These are phyloP conservation scores for Calcarius lapponicus DNA, from an alignment of 2,797 vertebrate genomes.

Conservation along the genomic window DNA sequence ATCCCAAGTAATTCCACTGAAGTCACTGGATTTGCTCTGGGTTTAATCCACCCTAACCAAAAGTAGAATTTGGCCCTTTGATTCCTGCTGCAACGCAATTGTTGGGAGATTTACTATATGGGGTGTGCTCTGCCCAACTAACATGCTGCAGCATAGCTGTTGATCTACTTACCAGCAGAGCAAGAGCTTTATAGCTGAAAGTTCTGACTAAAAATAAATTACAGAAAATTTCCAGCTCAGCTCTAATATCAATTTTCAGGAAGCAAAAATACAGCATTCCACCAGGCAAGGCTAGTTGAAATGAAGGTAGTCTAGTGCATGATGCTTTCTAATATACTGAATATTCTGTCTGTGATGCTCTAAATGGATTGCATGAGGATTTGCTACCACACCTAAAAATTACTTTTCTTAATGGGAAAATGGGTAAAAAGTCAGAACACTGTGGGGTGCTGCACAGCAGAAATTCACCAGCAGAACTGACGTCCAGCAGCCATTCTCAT, in stretches of 20 bases:
- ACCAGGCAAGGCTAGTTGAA: background rate
- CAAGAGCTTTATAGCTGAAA: constrained; percentile 49
- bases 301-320: background rate
- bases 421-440: background rate
- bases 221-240: constrained; percentile 40
- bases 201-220: constrained; percentile 28
- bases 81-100: background rate
- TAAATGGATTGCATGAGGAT: constrained; percentile 1
- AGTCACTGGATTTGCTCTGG: background rate
- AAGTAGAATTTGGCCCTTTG: constrained; percentile 20
- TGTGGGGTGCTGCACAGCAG: background rate
- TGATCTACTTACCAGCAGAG: constrained; percentile 38
- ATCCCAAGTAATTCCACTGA: constrained; percentile 5
- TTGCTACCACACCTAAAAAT: constrained; percentile 17
- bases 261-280: constrained; percentile 24
- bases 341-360: background rate
- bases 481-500: background rate
- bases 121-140: background rate
- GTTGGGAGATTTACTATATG: constrained; percentile 6
- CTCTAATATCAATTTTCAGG: constrained; percentile 36
- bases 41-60: constrained; percentile 1
- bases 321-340: background rate
- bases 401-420: constrained; percentile 13
- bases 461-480: background rate
- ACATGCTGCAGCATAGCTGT: background rate